Evolutionary conservation across 2,888 invertebrate genomes (phyloP).

Genomic region (Drepanosiphum platanoidis): DNA sequence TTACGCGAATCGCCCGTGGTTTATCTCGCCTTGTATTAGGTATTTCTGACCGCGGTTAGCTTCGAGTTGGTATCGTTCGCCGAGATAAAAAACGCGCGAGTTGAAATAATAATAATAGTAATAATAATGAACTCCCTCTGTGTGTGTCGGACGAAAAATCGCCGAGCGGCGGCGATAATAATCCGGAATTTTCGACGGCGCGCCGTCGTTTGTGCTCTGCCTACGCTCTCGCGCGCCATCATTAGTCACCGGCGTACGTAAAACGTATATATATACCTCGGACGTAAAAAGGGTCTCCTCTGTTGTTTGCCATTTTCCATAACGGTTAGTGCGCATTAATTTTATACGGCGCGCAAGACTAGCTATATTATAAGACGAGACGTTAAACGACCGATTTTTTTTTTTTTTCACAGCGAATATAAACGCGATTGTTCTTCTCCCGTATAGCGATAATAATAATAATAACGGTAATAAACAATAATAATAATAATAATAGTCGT

Average conservation of each 20-base stretch:
- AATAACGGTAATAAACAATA: neutral
- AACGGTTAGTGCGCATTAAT: neutral
- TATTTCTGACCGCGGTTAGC: neutral
- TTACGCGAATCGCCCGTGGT: neutral
- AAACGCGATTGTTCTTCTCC: neutral
- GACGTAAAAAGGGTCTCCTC: constrained; percentile 3
- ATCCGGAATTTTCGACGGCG: constrained; percentile 22
- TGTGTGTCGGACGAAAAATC: constrained; percentile 9
- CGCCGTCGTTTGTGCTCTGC: constrained; percentile 12
- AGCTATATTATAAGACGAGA: neutral
- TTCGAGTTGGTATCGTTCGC: neutral
- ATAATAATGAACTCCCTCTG: constrained; percentile 18
- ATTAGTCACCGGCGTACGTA: neutral
- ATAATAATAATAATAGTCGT: neutral
- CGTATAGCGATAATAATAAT: neutral
- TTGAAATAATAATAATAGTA: too few relatives aligned
- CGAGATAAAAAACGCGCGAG: too few relatives aligned
- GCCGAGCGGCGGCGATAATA: neutral
- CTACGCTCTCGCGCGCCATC: neutral
- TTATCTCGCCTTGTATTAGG: too few relatives aligned
- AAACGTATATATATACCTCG: neutral
- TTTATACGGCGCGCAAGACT: neutral
- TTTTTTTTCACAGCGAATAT: neutral
- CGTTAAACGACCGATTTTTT: neutral
- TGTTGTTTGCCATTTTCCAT: constrained; percentile 31